phyloP scores from a whole-genome alignment of 2,888 invertebrate species.

The Hermaeophaga mercurialis region DNA sequence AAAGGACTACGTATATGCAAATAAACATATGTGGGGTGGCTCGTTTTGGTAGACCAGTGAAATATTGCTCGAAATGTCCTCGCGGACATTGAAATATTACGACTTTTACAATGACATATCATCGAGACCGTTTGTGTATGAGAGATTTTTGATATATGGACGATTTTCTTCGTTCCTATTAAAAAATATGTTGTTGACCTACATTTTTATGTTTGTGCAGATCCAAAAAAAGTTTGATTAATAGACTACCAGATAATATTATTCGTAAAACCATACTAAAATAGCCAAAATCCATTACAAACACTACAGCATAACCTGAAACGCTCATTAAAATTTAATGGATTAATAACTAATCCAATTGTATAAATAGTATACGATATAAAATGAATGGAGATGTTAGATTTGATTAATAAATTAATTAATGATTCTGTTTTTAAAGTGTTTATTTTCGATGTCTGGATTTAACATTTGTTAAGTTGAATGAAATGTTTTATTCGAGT shows the following conservation, averaged over 20 bases:
- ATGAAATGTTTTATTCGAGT: no score
- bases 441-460: no score
- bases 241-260: not conserved
- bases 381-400: no score
- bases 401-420: no score
- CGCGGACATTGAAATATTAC: conserved; percentile 57
- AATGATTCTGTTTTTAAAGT: no score
- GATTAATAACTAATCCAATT: no score
- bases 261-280: no score
- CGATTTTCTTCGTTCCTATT: conserved; percentile 31
- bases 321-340: no score
- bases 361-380: no score
- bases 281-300: no score
- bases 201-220: conserved; percentile 29
- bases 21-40: conserved; percentile 54
- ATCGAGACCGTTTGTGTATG: conserved; percentile 56
- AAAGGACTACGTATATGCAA: conserved; percentile 51
- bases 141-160: conserved; percentile 57
- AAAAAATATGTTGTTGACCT: conserved; percentile 34
- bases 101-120: conserved; percentile 59
- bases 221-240: not conserved
- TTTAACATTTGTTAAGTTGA: no score
- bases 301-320: no score
- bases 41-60: conserved; percentile 53
- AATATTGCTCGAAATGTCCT: conserved; percentile 55